Base-by-base conservation (phyloP, 1,140 invertebrate species). In the Neodiprion virginianus region DNA sequence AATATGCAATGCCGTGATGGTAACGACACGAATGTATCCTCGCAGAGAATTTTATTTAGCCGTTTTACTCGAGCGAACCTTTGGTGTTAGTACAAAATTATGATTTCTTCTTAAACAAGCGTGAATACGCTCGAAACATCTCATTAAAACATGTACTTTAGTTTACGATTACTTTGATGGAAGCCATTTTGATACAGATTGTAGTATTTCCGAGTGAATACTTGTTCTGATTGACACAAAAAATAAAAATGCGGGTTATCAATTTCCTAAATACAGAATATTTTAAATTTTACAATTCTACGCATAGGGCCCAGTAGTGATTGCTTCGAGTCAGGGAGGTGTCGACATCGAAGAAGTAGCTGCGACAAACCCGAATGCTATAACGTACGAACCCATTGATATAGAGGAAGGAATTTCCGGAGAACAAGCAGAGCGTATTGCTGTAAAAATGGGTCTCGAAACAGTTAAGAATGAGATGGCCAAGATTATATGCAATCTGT, bases 261-360 rank as follows among this genome's bases (percentile, higher is more conserved):
- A 17, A 17, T 17, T 17, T 17, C 17, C 17, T 17, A 17, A 17
- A 17, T 17, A 73, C 67, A 68, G 28, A 47, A 65, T 48, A 69
- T 50, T 65, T 70, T 61, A 8, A 48, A 70, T 47, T 48, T 0
- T 49, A 71, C 61, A 23, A 68, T 72, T 72, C 77, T 81, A 85
- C 40, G 79, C n/a, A 8, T n/a, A 97, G 96, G 97, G 97, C 76
- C 97, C 97, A 65, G 96, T 98, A 10, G 93, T 99, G 74, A 98
- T 99, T 83, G 97, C 96, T 48, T 98, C 96, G 4, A 95, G 95
- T 47, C 96, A 98, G 90, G 97, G 98, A 79, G 98, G 97, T 82
- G 96, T 99, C 7, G 98, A 98, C 84, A 99, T 99, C 85, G 97
- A 99, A 88, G 97, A 98, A 86, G 97, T 98, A 12, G 97, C 97